A percentile compares a stretch with the other conserved stretches of the same genome.
Conservation (phyloP, 2,113 vertebrate species). For the Passer domesticus region DNA sequence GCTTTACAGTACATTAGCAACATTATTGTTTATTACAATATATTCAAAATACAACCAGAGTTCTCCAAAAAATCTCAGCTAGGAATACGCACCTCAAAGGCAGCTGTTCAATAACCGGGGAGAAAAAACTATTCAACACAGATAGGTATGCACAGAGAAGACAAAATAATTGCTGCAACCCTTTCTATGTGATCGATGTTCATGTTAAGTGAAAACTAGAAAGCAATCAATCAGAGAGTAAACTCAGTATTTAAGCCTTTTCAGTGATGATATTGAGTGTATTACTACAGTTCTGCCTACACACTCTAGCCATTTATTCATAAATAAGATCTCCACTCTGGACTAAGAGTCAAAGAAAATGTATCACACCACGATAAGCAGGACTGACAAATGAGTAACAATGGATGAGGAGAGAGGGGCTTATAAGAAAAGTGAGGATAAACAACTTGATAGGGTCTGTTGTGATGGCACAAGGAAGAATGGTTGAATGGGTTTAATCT, state of each 20-base stretch:
- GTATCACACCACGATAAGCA: not conserved
- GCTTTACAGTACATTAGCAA: not conserved
- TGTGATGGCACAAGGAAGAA: not conserved
- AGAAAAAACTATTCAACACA: not conserved
- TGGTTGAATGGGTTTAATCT: not conserved
- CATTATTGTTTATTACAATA: not conserved
- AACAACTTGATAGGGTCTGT: not conserved
- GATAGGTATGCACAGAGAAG: not conserved
- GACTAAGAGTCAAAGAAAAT: not conserved
- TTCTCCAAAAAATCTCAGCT: not conserved
- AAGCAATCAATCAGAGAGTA: not conserved
- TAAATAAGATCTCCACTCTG: not conserved
- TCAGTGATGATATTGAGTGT: not conserved
- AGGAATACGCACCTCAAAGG: not conserved
- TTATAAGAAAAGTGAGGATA: not conserved
- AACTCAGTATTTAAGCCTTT: not conserved
- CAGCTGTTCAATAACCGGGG: not conserved
- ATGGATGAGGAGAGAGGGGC: not conserved
- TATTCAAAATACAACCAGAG: not conserved
- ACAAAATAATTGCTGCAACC: not conserved
- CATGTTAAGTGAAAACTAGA: not conserved
- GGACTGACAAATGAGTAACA: accelerated
- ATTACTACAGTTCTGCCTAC: not conserved
- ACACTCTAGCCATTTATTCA: not conserved
- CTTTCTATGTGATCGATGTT: not conserved